These are phyloP conservation scores for Lycodopsis pacificus DNA, from an alignment of 2,797 vertebrate species.

Conservation along the genomic window DNA sequence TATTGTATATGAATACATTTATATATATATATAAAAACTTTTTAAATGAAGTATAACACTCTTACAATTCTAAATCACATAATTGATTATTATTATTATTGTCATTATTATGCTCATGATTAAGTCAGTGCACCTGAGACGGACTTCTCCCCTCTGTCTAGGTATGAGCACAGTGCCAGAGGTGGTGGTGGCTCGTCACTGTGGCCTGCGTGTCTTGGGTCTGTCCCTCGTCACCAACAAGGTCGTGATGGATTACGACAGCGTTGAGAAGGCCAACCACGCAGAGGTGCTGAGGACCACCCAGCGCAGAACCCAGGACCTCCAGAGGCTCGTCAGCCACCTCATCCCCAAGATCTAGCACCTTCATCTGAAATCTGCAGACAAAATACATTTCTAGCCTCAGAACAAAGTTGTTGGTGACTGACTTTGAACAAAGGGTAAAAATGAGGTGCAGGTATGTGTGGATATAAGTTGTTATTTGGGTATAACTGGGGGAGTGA, in stretches of 20 bases:
- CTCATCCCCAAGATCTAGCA: constrained; percentile 72
- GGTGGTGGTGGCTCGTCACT: constrained; percentile 89
- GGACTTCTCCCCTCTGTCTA: constrained; percentile 43
- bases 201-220: constrained; percentile 87
- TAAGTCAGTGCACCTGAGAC: neutral
- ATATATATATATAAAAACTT: too few relatives aligned
- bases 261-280: constrained; percentile 81
- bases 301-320: constrained; percentile 63
- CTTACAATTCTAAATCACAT: neutral
- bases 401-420: neutral
- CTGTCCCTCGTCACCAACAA: constrained; percentile 92
- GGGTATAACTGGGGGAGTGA: neutral
- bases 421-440: constrained; percentile 12
- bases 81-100: neutral
- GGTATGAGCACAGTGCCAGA: constrained; percentile 93
- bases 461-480: neutral
- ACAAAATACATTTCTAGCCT: neutral
- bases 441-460: neutral
- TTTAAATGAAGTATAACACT: too few relatives aligned
- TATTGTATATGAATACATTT: too few relatives aligned
- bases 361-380: neutral
- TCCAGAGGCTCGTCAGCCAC: constrained; percentile 79
- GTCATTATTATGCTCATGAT: neutral
- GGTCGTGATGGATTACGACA: constrained; percentile 83
- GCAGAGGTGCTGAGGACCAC: constrained; percentile 84